Evolutionary conservation across 2,113 vertebrate species (phyloP), one percentile per base, ranked within the genome.

Genomic region (Condylura cristata): DNA sequence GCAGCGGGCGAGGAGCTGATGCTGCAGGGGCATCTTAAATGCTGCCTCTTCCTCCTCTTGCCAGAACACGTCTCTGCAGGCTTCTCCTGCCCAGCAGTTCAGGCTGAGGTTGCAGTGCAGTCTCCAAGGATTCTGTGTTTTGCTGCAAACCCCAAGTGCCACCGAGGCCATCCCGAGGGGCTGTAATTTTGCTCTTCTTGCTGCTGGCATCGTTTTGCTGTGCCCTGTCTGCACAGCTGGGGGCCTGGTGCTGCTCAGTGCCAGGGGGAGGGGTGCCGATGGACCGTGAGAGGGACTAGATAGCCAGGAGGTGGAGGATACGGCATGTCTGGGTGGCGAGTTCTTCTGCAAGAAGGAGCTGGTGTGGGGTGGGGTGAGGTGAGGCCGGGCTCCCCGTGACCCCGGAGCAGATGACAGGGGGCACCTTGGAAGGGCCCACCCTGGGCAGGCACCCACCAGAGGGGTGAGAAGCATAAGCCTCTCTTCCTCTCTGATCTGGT

Each of bases 41-140:
- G 3, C 7, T 0, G 11, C 30, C 1, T 17, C 16, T 51, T 37
- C 74, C 34, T 68, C 68, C 41, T 80, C 18, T 79, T 22, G 3
- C 48, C 24, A 20, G 68, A 46, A 30, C 2, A 4, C 0, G 18
- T 81, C 39, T 17, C 26, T 8, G 0, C 0, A 16, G 66, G 17
- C 72, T 85, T 68, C 56, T 76, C 20, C 0, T 46, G 58, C n/a
- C 48, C 41, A 0, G 0, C 3, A 8, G 76, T 30, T 34, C 60
- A 9, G 11, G 34, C 65, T 58, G 58, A 32, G 44, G n/a, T 28
- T 3, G 41, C 5, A 20, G 4, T 8, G 1, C 71, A 48, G 20
- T 30, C 94, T 72, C 60, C 39, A 70, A 81, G 65, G 75, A 65
- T 80, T 74, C n/a, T 18, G 4, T 44, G 78, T 91, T 61, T 28